Percentiles rank a stretch among this genome's conserved stretches.
These are phyloP conservation scores for Formicarius rufipectus DNA, from an alignment of 2,113 vertebrate genomes.

Conservation along the genomic window DNA sequence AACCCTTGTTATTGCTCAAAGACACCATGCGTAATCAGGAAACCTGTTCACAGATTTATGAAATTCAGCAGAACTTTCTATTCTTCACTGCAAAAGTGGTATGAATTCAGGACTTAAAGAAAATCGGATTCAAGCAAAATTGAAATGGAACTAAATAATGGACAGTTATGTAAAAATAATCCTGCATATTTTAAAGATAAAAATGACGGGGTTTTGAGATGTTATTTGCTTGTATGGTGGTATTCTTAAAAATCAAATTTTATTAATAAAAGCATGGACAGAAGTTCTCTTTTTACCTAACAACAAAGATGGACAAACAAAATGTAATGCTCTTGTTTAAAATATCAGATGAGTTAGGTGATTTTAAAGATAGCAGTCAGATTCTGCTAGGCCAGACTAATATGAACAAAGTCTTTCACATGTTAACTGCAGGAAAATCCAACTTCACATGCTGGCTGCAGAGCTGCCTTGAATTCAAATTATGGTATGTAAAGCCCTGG, in stretches of 20 bases:
- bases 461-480: not conserved
- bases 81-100: not conserved
- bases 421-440: not conserved
- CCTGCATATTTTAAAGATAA: not conserved
- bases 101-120: not conserved
- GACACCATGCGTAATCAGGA: not conserved
- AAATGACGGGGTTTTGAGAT: not conserved
- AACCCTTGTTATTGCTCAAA: not conserved
- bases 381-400: not conserved
- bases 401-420: not conserved
- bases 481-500: not conserved
- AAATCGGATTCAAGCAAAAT: not conserved
- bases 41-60: not conserved
- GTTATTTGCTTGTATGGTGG: not conserved
- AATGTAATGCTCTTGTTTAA: not conserved
- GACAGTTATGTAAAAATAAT: not conserved
- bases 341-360: not conserved
- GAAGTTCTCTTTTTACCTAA: not conserved
- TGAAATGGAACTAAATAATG: not conserved
- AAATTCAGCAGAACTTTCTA: not conserved
- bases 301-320: not conserved
- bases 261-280: not conserved
- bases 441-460: not conserved
- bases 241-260: not conserved
- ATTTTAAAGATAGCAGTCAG: not conserved